phyloP scores from a whole-genome alignment of 1,140 invertebrate genomes.

The Meloidogyne exigua region DNA sequence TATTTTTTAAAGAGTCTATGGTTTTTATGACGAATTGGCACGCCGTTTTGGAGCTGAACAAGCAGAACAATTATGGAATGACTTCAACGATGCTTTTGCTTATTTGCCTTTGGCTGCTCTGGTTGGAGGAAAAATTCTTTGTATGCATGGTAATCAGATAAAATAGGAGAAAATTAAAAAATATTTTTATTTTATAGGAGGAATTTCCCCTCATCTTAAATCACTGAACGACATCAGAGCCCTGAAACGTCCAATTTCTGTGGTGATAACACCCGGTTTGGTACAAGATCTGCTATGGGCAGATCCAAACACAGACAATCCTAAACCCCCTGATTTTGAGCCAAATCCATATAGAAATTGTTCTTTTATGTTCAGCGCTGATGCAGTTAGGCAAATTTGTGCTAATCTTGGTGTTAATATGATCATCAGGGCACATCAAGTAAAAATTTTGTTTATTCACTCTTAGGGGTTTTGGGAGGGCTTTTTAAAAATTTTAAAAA shows the following conservation, averaged over 20 bases:
- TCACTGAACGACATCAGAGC: neutral
- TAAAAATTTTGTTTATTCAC: no score
- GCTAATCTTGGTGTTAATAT: neutral
- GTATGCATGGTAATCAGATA: neutral
- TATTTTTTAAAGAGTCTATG: neutral
- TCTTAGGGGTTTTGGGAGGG: no score
- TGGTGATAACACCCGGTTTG: neutral
- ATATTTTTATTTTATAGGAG: neutral
- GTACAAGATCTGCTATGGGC: neutral
- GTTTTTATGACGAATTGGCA: neutral
- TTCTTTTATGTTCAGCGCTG: neutral
- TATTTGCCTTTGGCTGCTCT: slow-evolving; percentile 1
- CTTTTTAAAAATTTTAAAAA: neutral
- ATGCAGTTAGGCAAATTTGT: neutral
- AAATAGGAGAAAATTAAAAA: no score
- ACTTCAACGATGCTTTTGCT: neutral
- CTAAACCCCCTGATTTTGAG: neutral
- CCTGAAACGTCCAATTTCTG: neutral
- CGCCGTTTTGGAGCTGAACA: neutral
- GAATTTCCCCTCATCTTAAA: neutral
- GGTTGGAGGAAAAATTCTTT: slow-evolving; percentile 1
- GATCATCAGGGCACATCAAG: neutral
- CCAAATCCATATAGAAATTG: neutral
- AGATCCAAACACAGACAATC: neutral
- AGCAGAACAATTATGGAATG: neutral